Evolutionary conservation across 2,888 invertebrate genomes (phyloP), one percentile per base, ranked within the genome.

Genomic region (Amphipoea lucens): DNA sequence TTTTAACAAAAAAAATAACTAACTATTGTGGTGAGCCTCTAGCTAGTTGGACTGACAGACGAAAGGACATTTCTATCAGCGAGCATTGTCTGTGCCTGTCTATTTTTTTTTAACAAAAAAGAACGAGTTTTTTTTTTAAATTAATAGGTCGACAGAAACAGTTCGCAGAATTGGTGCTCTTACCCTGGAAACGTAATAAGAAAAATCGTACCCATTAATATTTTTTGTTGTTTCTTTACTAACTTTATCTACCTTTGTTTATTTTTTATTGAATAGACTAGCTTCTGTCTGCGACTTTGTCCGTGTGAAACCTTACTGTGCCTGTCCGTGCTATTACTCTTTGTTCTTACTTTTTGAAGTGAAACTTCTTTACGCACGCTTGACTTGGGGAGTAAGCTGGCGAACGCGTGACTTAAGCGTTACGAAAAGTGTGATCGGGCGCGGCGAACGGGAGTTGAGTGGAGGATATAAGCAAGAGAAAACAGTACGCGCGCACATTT

Each of bases 1-100:
- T 72, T 66, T 42, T 23, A 23, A 23, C 23, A 36, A 40, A 17
- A 67, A 77, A 74, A 40, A 74, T 81, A 69, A 4, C 23, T 12
- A 23, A 62, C 79, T 88, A 81, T 88, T 87, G 77, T 70, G 62
- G 68, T 62, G 54, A 66, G 79, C 63, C 68, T 17, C 65, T 42
- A 65, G 62, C 65, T 42, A 65, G 62, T 69, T 77, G 51, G 70
- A 74, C 40, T 71, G 82, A 73, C 87, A 68, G 62, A 68, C 71
- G n/a, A 78, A 66, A 76, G 54, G 67, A 71, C 73, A 66, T 74
- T 79, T 69, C 65, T 81, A 86, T 82, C 73, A 20, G 20, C 23
- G n/a, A 23, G 29, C 45, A 78, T 81, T 81, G 77, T 80, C 9
- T 66, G 54, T 57, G 23, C 17, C n/a, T 66, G 71, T 68, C 36